Conservation (phyloP, 2,888 invertebrate genomes). For the Synanthedon tipuliformis region DNA sequence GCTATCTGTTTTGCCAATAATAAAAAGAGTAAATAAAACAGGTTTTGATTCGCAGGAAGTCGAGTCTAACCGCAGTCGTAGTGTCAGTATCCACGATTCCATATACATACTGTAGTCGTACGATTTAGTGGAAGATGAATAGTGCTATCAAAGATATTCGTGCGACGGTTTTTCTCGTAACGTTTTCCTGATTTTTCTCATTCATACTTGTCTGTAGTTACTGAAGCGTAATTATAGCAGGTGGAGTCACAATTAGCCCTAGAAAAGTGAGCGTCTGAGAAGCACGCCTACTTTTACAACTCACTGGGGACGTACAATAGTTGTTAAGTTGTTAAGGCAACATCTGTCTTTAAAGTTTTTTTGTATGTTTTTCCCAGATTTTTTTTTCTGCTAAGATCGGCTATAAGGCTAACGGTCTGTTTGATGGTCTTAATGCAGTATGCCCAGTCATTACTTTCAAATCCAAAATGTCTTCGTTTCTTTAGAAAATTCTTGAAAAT, state of each 20-base stretch:
- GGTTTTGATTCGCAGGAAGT: neutral
- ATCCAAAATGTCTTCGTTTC: too few relatives aligned
- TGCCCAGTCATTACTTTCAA: too few relatives aligned
- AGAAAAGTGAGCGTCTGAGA: slow-evolving; percentile 31
- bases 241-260: slow-evolving; percentile 43
- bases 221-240: slow-evolving; percentile 23
- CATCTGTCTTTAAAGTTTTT: too few relatives aligned
- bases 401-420: too few relatives aligned
- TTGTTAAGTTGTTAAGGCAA: neutral
- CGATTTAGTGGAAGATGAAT: neutral
- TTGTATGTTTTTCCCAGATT: too few relatives aligned
- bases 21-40: neutral
- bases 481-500: neutral
- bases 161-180: neutral
- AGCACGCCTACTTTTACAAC: slow-evolving; percentile 35
- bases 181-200: slow-evolving; percentile 8
- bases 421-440: too few relatives aligned
- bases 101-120: neutral
- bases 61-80: neutral
- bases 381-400: too few relatives aligned
- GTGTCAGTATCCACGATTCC: neutral
- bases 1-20: neutral
- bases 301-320: slow-evolving; percentile 1
- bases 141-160: neutral
- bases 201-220: slow-evolving; percentile 7